These are phyloP conservation scores for Thunnus thynnus DNA, from an alignment of 2,113 vertebrate genomes.

Conservation along the genomic window DNA sequence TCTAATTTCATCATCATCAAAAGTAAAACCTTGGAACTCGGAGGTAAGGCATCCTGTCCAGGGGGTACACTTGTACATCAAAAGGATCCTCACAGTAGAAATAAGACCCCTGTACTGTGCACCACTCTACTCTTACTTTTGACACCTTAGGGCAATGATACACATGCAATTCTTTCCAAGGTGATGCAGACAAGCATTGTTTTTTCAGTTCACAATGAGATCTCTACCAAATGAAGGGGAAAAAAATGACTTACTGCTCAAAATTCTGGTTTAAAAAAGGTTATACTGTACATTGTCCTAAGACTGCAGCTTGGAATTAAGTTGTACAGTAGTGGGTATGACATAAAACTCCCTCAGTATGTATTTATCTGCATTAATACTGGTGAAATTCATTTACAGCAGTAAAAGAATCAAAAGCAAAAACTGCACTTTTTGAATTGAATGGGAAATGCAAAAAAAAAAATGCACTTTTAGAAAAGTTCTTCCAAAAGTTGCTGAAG, in stretches of 20 bases:
- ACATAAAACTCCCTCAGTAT: not conserved
- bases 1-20: conserved; percentile 38
- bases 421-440: not conserved
- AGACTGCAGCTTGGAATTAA: not conserved
- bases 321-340: too few relatives aligned
- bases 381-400: too few relatives aligned
- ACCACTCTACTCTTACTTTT: conserved; percentile 26
- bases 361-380: not conserved
- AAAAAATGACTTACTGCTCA: not conserved
- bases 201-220: not conserved
- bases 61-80: conserved; percentile 38
- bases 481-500: too few relatives aligned
- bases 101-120: conserved; percentile 19
- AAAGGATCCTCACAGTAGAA: conserved; percentile 33
- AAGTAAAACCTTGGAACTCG: conserved; percentile 46
- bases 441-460: not conserved
- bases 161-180: conserved; percentile 10
- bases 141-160: conserved; percentile 47
- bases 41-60: conserved; percentile 22
- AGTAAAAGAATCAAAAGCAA: not conserved
- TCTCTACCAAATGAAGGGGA: not conserved
- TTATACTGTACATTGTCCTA: too few relatives aligned
- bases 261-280: not conserved
- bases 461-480: not conserved
- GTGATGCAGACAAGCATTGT: not conserved